Conservation (phyloP, 2,797 vertebrate species). For the Okamejei kenojei region DNA sequence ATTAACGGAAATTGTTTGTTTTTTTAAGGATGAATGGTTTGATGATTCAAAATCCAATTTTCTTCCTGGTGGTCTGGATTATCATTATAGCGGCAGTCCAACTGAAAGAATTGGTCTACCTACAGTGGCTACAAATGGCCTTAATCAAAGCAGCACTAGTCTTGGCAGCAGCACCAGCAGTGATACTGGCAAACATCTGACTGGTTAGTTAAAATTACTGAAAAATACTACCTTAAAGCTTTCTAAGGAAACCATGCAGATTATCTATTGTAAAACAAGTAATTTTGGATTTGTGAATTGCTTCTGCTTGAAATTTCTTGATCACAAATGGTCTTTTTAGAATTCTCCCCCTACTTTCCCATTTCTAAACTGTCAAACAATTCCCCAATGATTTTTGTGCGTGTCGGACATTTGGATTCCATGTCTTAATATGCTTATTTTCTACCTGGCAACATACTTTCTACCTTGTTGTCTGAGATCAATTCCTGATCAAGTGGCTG, state of each 20-base stretch:
- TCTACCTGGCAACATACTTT: no score
- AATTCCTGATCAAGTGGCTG: no score
- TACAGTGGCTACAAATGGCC: constrained; percentile 66
- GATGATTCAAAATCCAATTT: constrained; percentile 60
- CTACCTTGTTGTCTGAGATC: no score
- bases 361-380: background rate
- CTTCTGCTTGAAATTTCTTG: background rate
- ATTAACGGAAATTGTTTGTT: background rate
- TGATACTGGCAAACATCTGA: constrained; percentile 63
- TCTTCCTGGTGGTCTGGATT: constrained; percentile 72
- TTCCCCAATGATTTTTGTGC: background rate
- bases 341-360: background rate
- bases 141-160: constrained; percentile 83
- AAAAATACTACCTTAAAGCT: background rate
- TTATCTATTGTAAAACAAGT: background rate
- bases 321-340: background rate
- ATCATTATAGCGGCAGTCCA: constrained; percentile 62
- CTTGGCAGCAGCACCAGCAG: constrained; percentile 85
- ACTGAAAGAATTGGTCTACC: constrained; percentile 54
- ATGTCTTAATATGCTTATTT: no score
- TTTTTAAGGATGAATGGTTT: constrained; percentile 71
- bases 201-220: background rate
- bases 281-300: background rate
- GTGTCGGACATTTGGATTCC: background rate
- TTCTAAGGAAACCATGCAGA: background rate